Base-by-base conservation (phyloP, 2,113 vertebrate genomes). In the Sylvia atricapilla region DNA sequence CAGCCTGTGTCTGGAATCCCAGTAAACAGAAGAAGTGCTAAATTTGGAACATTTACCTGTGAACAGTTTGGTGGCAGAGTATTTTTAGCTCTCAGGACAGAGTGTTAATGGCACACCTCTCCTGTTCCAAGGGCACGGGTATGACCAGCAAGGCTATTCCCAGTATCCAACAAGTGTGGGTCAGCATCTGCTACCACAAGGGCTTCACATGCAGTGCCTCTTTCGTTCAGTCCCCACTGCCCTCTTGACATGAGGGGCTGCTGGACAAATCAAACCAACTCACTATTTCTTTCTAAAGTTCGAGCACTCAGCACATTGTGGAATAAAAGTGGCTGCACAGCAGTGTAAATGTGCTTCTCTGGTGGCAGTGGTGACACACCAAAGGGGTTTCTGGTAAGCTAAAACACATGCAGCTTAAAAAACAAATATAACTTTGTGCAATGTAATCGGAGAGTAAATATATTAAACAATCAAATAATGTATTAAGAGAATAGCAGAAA, bases 21-120 rank as follows among this genome's bases (percentile, higher is more conserved):
- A 55, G 52, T 25, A 81, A 84, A 74, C 20, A 84, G 72, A 86
- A 78, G 60, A 67, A 15, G 66, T 33, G 30, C 90, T 93, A 70
- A 44, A 68, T 84, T 60, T 89, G 92, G 86, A 92, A 93, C 77
- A 58, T 90, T 15, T 95, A 94, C 93, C 95, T 96, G 88, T 53
- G 90, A 93, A 75, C 79, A 79, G 72, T n/a, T 67, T 39, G 72
- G 31, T 1, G 39, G 75, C 60, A 33, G 44, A 12, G 1, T 94
- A 95, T 93, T 92, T 96, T 93, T 90, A 94, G 90, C 21, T 31
- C 15, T 13, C 13, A 22, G 83, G 68, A 46, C 49, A 69, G 66
- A 10, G 64, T 49, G 67, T 68, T 81, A 89, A 74, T 46, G 79
- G 30, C 77, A 81, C 83, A 93, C 79, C 95, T 95, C 94, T 91